Conservation (phyloP, 2,888 invertebrate species). For the Pristionchus entomophagus region DNA sequence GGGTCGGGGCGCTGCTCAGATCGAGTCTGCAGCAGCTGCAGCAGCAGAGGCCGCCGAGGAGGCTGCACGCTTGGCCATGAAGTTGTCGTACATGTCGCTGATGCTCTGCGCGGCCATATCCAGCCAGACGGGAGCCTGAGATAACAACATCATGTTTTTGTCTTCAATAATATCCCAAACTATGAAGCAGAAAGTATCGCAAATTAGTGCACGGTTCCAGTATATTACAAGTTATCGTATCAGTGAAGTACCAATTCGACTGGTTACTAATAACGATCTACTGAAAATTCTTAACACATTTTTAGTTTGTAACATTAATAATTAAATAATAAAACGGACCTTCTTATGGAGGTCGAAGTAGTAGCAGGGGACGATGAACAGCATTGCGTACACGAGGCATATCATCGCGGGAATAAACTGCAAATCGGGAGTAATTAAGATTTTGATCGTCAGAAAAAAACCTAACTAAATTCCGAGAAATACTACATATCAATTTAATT, state of each 20-base stretch:
- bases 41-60: neutral
- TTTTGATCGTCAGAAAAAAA: neutral
- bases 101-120: neutral
- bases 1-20: neutral
- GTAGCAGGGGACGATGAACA: neutral
- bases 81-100: constrained; percentile 25
- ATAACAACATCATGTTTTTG: neutral
- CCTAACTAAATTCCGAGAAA: neutral
- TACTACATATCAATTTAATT: too few species aligned
- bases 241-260: too few species aligned
- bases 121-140: constrained; percentile 15
- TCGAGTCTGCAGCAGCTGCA: neutral
- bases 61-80: constrained; percentile 8
- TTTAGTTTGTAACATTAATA: too few species aligned
- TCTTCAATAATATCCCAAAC: neutral
- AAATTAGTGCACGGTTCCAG: too few species aligned
- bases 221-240: too few species aligned
- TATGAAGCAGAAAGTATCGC: too few species aligned
- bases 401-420: constrained; percentile 33
- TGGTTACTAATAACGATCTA: too few species aligned
- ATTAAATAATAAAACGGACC: neutral
- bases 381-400: constrained; percentile 3
- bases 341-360: constrained; percentile 18
- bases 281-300: too few species aligned
- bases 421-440: neutral